Conservation (phyloP, 2,888 invertebrate species). For the Cylloceria caligata region DNA sequence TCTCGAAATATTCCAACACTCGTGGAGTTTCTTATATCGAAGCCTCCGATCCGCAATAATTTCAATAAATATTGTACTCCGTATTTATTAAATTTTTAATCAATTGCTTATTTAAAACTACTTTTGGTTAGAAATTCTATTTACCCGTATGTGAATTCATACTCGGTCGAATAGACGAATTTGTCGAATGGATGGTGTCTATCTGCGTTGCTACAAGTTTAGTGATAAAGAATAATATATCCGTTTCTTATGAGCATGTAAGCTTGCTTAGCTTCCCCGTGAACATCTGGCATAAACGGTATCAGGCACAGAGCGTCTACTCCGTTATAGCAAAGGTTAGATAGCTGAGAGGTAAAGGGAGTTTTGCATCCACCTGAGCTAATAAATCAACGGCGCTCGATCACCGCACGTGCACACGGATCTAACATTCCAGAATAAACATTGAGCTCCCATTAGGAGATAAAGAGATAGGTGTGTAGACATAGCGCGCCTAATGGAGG, state of each 20-base stretch:
- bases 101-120: too few species aligned
- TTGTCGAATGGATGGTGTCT: too few species aligned
- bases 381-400: conserved; percentile 23
- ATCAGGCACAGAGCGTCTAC: not conserved
- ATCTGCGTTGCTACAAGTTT: too few species aligned
- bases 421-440: conserved; percentile 33
- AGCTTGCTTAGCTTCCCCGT: conserved; percentile 3
- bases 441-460: conserved; percentile 37
- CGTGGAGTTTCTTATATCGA: conserved; percentile 5
- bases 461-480: conserved; percentile 32
- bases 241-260: not conserved
- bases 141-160: too few species aligned
- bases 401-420: conserved; percentile 40
- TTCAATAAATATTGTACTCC: not conserved
- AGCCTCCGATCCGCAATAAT: not conserved
- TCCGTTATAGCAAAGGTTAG: not conserved
- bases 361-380: conserved; percentile 7
- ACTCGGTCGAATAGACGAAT: too few species aligned
- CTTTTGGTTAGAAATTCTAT: too few species aligned
- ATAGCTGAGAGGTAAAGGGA: not conserved
- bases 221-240: not conserved
- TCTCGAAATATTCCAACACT: conserved; percentile 32
- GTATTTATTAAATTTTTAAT: too few species aligned
- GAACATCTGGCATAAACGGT: conserved; percentile 11
- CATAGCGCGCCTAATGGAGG: conserved; percentile 18